Percentiles rank a stretch among this genome's conserved stretches.
phyloP scores from a whole-genome alignment of 2,113 vertebrate species.

The Mohoua ochrocephala region DNA sequence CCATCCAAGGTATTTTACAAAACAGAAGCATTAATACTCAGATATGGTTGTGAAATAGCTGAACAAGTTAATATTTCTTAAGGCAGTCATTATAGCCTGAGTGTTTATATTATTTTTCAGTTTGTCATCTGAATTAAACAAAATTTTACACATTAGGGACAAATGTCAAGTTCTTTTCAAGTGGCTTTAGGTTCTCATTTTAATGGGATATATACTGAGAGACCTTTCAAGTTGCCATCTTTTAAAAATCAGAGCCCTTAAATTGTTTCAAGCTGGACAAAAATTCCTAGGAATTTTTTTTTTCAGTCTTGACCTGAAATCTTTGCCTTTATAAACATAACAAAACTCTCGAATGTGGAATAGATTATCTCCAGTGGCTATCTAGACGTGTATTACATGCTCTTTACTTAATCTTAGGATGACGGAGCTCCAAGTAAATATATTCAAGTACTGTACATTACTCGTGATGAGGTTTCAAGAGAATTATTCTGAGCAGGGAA shows the following conservation, averaged over 20 bases:
- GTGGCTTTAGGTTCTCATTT: not conserved
- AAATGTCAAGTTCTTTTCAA: not conserved
- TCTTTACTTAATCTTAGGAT: not conserved
- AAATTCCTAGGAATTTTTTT: not conserved
- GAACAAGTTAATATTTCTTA: not conserved
- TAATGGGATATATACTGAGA: not conserved
- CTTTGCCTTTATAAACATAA: not conserved
- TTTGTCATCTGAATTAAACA: not conserved
- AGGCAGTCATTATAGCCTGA: not conserved
- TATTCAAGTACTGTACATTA: not conserved
- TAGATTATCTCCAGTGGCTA: not conserved
- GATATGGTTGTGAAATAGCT: not conserved
- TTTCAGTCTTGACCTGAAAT: not conserved
- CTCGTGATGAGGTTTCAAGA: constrained; percentile 4
- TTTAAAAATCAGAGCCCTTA: not conserved
- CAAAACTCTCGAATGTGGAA: not conserved
- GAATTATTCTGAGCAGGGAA: not conserved
- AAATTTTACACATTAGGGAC: not conserved
- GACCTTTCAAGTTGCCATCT: not conserved
- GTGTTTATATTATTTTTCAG: not conserved
- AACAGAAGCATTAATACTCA: not conserved
- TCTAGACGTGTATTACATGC: not conserved
- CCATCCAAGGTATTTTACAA: not conserved
- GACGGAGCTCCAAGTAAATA: not conserved
- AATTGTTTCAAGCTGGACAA: not conserved